Conservation (phyloP, 2,888 invertebrate genomes). For the Rhamnusium bicolor region DNA sequence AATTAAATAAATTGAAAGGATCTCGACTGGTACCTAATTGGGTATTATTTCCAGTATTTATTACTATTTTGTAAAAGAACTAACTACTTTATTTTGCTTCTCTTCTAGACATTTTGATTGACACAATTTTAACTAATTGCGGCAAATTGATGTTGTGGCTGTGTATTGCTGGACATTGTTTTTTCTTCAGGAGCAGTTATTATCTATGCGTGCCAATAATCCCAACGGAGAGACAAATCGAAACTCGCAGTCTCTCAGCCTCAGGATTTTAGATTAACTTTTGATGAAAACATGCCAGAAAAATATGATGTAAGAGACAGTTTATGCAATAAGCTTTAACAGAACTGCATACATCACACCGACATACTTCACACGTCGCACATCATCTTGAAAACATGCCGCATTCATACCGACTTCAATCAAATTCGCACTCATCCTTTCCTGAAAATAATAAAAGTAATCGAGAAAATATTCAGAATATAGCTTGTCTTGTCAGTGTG, state of each 20-base stretch:
- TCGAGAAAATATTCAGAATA: conserved; percentile 20
- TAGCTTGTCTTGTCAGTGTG: conserved; percentile 13
- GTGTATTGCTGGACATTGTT: too few species aligned
- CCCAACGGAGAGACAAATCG: too few species aligned
- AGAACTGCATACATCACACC: neutral
- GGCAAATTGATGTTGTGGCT: too few species aligned
- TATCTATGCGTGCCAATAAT: too few species aligned
- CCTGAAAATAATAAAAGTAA: conserved; percentile 26
- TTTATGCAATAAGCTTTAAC: neutral
- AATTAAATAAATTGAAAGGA: too few species aligned
- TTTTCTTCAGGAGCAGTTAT: too few species aligned
- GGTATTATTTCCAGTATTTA: too few species aligned
- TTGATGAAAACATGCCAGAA: neutral
- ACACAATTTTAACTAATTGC: too few species aligned
- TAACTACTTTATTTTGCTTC: too few species aligned
- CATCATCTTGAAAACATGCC: neutral
- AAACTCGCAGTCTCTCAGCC: neutral
- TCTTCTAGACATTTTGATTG: too few species aligned
- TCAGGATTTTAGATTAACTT: neutral
- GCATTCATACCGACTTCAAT: conserved; percentile 9
- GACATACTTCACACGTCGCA: neutral
- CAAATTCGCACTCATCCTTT: neutral
- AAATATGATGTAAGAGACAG: neutral
- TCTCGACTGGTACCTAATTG: too few species aligned
- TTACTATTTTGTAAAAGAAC: too few species aligned